phyloP scores from a whole-genome alignment of 2,113 vertebrate species.

The Poecile atricapillus region DNA sequence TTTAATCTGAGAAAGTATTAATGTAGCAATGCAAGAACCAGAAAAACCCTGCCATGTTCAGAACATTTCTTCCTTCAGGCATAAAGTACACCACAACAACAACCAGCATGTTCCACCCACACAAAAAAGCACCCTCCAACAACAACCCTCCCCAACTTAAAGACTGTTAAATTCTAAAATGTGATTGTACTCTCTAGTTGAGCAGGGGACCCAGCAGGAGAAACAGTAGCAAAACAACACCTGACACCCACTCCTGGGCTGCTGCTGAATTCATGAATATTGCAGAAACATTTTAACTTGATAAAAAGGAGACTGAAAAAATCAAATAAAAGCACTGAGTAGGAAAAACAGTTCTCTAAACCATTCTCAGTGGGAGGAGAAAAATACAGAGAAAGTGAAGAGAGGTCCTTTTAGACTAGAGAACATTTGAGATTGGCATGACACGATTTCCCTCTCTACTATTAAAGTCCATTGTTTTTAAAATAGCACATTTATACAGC shows the following conservation, averaged over 20 bases:
- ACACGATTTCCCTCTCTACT: neutral
- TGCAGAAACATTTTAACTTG: slow-evolving; percentile 15
- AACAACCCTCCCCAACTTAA: neutral
- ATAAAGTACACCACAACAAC: neutral
- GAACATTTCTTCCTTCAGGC: neutral
- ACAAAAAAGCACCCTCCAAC: neutral
- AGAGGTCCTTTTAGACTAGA: neutral
- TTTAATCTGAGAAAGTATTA: neutral
- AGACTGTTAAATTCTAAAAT: neutral
- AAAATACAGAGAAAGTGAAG: neutral
- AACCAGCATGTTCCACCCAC: neutral
- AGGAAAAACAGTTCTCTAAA: slow-evolving; percentile 31
- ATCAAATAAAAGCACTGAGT: slow-evolving; percentile 19
- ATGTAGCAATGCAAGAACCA: neutral
- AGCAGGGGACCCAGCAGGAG: slow-evolving; percentile 7
- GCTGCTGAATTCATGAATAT: slow-evolving; percentile 43
- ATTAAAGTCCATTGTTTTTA: slow-evolving; percentile 8
- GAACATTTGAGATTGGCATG: neutral
- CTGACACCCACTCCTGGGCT: slow-evolving; percentile 38
- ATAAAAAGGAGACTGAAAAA: slow-evolving; percentile 14
- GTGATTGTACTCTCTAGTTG: neutral
- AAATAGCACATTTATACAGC: neutral
- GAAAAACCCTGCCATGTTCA: neutral
- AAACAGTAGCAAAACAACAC: slow-evolving; percentile 21
- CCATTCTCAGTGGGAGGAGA: neutral